Conservation (phyloP, 2,113 vertebrate genomes). For the Cheilinus undulatus region DNA sequence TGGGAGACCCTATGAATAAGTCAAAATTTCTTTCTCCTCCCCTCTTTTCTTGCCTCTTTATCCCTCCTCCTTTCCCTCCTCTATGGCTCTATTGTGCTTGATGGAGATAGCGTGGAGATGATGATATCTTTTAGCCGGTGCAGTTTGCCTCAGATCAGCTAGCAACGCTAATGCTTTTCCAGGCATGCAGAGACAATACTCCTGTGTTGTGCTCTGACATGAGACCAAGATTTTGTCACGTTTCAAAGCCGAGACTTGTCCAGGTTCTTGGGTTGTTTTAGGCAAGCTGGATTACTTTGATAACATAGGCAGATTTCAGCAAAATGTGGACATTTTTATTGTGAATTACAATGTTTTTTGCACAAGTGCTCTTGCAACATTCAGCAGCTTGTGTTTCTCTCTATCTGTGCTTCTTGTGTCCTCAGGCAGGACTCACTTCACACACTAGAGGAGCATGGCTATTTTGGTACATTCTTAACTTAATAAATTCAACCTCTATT, state of each 20-base stretch:
- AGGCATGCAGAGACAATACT: slow-evolving; percentile 47
- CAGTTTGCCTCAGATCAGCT: slow-evolving; percentile 53
- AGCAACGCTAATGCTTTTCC: slow-evolving; percentile 42
- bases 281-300: background rate
- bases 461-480: slow-evolving; percentile 21
- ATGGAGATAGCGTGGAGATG: slow-evolving; percentile 26
- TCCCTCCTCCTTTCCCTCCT: slow-evolving; percentile 29
- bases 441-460: background rate
- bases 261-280: background rate
- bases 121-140: slow-evolving; percentile 43
- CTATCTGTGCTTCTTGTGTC: background rate
- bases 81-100: slow-evolving; percentile 58
- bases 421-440: slow-evolving; percentile 6
- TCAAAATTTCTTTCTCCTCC: slow-evolving; percentile 44
- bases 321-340: background rate
- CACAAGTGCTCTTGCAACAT: background rate
- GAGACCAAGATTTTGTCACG: slow-evolving; percentile 10
- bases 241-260: slow-evolving; percentile 4
- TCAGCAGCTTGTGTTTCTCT: background rate
- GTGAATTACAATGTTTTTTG: background rate
- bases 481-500: slow-evolving; percentile 11
- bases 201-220: slow-evolving; percentile 32
- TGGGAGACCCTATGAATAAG: slow-evolving; percentile 68
- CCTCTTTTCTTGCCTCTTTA: background rate
- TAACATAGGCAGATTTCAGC: background rate